Evolutionary conservation across 64 coral and sea anemone species (phyloP).

Genomic region (Trachythela sp.): DNA sequence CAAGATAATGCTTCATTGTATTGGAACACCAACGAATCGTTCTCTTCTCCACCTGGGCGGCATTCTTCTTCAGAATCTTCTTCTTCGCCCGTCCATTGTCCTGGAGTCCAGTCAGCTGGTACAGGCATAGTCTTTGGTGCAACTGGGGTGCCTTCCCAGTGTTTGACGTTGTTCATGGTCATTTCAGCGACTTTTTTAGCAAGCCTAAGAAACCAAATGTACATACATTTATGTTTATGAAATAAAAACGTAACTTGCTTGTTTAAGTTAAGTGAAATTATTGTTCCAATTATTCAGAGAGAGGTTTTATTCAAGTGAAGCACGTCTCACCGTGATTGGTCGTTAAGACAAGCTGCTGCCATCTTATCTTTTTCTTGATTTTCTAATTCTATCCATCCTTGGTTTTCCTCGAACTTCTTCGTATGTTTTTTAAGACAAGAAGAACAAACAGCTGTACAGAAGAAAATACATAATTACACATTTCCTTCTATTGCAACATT

Average conservation of each 20-base stretch:
- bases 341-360: background rate
- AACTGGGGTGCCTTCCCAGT: background rate
- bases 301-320: background rate
- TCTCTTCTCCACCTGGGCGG: too few relatives aligned
- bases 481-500: background rate
- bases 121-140: background rate
- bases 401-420: background rate
- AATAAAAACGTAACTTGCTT: background rate
- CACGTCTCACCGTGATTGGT: background rate
- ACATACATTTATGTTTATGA: background rate
- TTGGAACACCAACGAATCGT: background rate
- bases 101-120: background rate
- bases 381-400: background rate
- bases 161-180: background rate
- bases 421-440: constrained; percentile 4
- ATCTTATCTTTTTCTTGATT: background rate
- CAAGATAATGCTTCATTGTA: constrained; percentile 4
- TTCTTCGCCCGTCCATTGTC: background rate
- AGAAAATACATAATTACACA: background rate
- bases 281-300: background rate
- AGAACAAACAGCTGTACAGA: constrained; percentile 7
- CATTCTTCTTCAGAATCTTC: too few relatives aligned
- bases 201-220: background rate
- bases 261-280: background rate
- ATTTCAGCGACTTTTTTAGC: constrained; percentile 4